Base-by-base conservation (phyloP, 2,113 vertebrate genomes). In the Hoplias malabaricus region DNA sequence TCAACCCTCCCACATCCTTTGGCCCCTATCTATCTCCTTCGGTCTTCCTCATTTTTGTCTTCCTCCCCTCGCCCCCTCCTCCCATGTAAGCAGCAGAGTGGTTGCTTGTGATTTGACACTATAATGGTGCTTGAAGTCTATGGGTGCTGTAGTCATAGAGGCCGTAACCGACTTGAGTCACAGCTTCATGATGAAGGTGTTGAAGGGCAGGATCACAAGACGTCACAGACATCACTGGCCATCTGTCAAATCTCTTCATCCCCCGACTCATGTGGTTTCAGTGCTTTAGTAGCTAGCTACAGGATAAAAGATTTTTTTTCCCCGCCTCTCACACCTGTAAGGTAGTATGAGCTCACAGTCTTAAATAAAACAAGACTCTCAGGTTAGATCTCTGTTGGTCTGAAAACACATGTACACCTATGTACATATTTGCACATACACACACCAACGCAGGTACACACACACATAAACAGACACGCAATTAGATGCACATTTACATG, bases 401-500 rank as follows among this genome's bases (percentile, higher is more conserved):
- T n/a, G 16, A n/a, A 48, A 14, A n/a, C 10, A n/a, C 19, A n/a
- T n/a, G n/a, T n/a, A 48, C 46, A n/a, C 2, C 6, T 5, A 48
- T 19, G 1, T 46, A 5, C 23, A 12, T 1, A 23, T 56, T 3
- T 56, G 10, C 8, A 48, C 11, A 50, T 43, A 68, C 14, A 48
- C n/a, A 10, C 3, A 14, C 10, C n/a, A n/a, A n/a, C 34, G 5
- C 34, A 42, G 14, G 14, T 10, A 66, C 63, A 38, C 63, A 40
- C 63, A 66, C 9, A 66, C 63, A 11, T 34, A 66, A 31, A 66
- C 63, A 66, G 31, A 40, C 63, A 36, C 62, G 16, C 62, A 65
- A 9, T 16, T 3, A 46, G 11, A 3, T 14, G n/a, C 8, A 65
- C 31, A 34, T 31, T 34, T 19, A 57, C 69, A 48, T 43, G 29